Conservation (phyloP, 1,140 invertebrate genomes). For the Riptortus pedestris region DNA sequence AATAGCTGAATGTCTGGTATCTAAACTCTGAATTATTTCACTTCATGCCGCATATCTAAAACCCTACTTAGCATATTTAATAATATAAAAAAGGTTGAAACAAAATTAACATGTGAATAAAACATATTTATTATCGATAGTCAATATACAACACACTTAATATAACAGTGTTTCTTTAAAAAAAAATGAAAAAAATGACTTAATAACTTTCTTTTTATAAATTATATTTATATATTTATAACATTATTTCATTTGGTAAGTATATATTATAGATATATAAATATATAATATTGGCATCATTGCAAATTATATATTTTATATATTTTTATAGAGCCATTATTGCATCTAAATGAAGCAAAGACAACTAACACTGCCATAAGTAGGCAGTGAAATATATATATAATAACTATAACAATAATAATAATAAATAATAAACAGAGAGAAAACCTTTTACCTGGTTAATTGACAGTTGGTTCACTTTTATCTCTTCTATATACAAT, state of each 20-base stretch:
- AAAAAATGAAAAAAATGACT: slow-evolving; percentile 2
- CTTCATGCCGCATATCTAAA: too few relatives aligned
- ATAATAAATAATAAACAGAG: slow-evolving; percentile 15
- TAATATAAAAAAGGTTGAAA: not conserved
- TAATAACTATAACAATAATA: slow-evolving; percentile 12
- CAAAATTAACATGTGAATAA: not conserved
- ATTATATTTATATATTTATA: slow-evolving; percentile 8
- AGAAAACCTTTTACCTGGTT: not conserved
- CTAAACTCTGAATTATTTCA: too few relatives aligned
- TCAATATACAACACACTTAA: slow-evolving; percentile 14
- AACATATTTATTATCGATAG: slow-evolving; percentile 16
- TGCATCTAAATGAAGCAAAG: slow-evolving; percentile 9
- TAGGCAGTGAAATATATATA: slow-evolving; percentile 7
- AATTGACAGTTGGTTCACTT: slow-evolving; percentile 16
- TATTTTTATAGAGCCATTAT: slow-evolving; percentile 6
- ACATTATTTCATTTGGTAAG: slow-evolving; percentile 5
- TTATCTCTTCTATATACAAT: slow-evolving; percentile 14
- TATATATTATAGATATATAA: slow-evolving; percentile 10
- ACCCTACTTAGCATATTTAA: too few relatives aligned
- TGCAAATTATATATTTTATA: not conserved
- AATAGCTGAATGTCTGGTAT: too few relatives aligned
- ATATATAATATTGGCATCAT: not conserved
- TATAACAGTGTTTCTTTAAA: slow-evolving; percentile 13
- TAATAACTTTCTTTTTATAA: slow-evolving; percentile 6
- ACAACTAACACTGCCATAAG: slow-evolving; percentile 3